Evolutionary conservation across 2,888 invertebrate species (phyloP).

Genomic region (Eulithis testata): DNA sequence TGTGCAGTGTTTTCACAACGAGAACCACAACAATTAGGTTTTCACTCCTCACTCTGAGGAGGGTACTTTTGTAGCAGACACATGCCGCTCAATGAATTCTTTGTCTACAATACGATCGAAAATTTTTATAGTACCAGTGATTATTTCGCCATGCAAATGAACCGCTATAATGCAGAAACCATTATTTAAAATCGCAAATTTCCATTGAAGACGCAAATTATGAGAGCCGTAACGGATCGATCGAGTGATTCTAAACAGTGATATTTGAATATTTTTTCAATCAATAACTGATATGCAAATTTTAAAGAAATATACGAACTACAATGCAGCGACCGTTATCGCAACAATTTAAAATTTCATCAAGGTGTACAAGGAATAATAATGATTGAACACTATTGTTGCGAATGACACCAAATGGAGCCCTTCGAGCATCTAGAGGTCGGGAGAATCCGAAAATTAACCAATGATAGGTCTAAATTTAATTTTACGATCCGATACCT

Average conservation of each 20-base stretch:
- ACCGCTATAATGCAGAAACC: constrained; percentile 53
- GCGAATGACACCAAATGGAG: constrained; percentile 67
- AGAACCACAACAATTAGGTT: constrained; percentile 75
- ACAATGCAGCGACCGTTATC: constrained; percentile 81
- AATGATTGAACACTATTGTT: constrained; percentile 80
- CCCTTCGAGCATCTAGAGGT: constrained; percentile 70
- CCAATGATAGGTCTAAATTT: constrained; percentile 83
- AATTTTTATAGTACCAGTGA: constrained; percentile 53
- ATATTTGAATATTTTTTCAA: constrained; percentile 83
- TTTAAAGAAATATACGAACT: constrained; percentile 61
- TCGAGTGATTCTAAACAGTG: constrained; percentile 71
- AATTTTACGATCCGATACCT: constrained; percentile 83
- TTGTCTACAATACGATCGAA: constrained; percentile 62
- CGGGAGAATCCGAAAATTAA: constrained; percentile 81
- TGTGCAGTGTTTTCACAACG: constrained; percentile 74
- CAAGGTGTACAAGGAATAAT: constrained; percentile 81
- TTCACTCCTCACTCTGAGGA: constrained; percentile 66
- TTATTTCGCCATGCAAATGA: constrained; percentile 52
- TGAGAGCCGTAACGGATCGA: constrained; percentile 79
- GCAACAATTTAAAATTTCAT: constrained; percentile 79
- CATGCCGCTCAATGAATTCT: constrained; percentile 55
- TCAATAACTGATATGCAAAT: constrained; percentile 84
- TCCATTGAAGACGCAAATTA: constrained; percentile 63
- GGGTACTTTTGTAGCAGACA: constrained; percentile 72
- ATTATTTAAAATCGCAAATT: constrained; percentile 67